These are phyloP conservation scores for Phenacoccus solenopsis DNA, from an alignment of 1,140 invertebrate genomes.

Conservation along the genomic window DNA sequence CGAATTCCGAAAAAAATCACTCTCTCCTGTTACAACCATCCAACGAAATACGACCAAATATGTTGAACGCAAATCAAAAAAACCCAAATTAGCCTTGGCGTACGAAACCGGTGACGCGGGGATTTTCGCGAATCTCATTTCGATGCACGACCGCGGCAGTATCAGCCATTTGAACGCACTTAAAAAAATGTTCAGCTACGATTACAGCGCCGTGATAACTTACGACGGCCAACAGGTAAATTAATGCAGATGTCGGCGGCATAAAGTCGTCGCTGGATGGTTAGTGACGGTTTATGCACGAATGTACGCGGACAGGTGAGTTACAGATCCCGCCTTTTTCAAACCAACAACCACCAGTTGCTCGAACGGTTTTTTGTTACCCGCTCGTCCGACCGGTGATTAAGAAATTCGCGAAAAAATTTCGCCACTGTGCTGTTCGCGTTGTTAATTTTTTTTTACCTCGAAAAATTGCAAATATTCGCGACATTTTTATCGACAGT, in stretches of 20 bases:
- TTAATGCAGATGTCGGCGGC: constrained; percentile 9
- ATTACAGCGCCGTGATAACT: neutral
- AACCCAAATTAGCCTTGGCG: no score
- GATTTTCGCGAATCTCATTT: neutral
- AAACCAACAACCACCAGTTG: constrained; percentile 7
- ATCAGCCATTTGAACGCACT: neutral
- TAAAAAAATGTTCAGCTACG: neutral
- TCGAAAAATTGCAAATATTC: neutral
- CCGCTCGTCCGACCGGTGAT: neutral
- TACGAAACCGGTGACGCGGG: no score
- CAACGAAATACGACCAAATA: no score
- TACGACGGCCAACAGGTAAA: constrained; percentile 5
- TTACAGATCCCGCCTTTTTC: constrained; percentile 5
- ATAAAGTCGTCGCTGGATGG: constrained; percentile 4
- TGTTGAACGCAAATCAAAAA: no score
- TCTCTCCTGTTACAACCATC: no score
- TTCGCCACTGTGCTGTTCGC: neutral
- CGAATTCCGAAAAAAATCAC: no score
- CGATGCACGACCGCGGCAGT: no score
- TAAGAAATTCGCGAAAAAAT: neutral
- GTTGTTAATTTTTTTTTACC: neutral
- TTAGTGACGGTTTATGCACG: constrained; percentile 16
- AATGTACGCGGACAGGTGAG: constrained; percentile 12
- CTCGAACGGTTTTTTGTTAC: constrained; percentile 5
- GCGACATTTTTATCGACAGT: neutral